These are phyloP conservation scores for Ditylenchus dipsaci DNA, from an alignment of 1,140 invertebrate genomes.

Conservation along the genomic window DNA sequence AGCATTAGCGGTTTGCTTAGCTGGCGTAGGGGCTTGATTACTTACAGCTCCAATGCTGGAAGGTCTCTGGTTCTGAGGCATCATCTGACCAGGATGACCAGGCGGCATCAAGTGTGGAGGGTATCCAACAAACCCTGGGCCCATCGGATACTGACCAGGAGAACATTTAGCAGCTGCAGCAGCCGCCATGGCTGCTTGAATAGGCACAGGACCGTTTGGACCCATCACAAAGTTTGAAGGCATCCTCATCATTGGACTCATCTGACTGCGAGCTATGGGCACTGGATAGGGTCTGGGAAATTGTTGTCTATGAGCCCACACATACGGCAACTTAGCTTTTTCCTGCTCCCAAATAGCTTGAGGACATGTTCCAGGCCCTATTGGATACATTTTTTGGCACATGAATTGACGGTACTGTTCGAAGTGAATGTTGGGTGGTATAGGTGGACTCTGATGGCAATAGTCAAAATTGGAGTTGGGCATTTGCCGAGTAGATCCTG, in stretches of 20 bases:
- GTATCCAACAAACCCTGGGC: neutral
- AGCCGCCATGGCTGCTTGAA: neutral
- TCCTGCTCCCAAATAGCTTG: neutral
- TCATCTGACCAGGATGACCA: neutral
- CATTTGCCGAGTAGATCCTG: neutral
- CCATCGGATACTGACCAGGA: neutral
- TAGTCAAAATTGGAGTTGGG: neutral
- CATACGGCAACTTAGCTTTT: neutral
- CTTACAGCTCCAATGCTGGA: neutral
- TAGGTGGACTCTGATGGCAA: neutral
- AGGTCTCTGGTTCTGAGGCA: neutral
- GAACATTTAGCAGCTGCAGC: neutral
- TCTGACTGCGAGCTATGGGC: neutral
- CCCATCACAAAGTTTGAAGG: neutral
- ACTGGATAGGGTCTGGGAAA: neutral
- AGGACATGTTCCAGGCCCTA: neutral
- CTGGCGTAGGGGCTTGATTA: neutral
- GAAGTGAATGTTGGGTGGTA: neutral
- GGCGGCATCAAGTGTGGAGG: neutral
- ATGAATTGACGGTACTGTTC: neutral
- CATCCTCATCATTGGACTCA: conserved; percentile 1
- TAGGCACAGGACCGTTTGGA: neutral
- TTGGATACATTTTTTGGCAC: neutral
- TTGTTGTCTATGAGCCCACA: neutral
- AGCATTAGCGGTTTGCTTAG: neutral